Base-by-base conservation (phyloP, 2,113 vertebrate genomes). In the Pterophyllum scalare region DNA sequence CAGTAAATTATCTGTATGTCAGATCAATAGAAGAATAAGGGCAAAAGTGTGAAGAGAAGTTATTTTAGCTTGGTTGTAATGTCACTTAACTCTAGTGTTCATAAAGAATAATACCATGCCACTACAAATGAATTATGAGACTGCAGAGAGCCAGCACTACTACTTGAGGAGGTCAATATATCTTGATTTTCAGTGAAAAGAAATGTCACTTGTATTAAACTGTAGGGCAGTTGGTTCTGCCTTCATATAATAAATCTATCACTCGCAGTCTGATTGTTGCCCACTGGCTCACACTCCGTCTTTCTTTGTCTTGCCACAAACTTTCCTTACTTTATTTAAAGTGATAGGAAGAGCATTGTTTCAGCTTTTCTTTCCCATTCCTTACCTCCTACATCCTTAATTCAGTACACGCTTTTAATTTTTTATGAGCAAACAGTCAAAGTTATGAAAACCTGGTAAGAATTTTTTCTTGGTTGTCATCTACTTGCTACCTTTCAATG, bases 361-460 rank as follows among this genome's bases (percentile, higher is more conserved):
- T 80, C 40, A 33, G 43, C 9, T 59, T 24, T 38, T 65, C 5
- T 52, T 75, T 58, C 20, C 2, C 7, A 40, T 35, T 56, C 3
- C 9, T 56, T 72, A 56, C 28, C 2, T 20, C 20, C 54, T 38
- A 17, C 13, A 28, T 60, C 22, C 12, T 80, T 46, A 60, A 61
- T 70, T 57, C 14, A 60, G 8, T 43, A 26, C 64, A 26, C 40
- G 31, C 67, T 72, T 79, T 79, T 72, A 52, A 84, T 79, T 84
- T 88, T 38, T 56, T 77, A 28, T 28, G 35, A 82, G 60, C 56
- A 84, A 77, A 77, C 62, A 77, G 14, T 31, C n/a, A 82, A 33
- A 72, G 54, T 14, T 2, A 17, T 59, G 26, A 76, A 57, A 67
- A 40, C 26, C 28, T 59, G 65, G 24, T 31, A 38, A 80, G 40